Base-by-base conservation (phyloP, 2,888 invertebrate species). In the Gymnosoma rotundatum region DNA sequence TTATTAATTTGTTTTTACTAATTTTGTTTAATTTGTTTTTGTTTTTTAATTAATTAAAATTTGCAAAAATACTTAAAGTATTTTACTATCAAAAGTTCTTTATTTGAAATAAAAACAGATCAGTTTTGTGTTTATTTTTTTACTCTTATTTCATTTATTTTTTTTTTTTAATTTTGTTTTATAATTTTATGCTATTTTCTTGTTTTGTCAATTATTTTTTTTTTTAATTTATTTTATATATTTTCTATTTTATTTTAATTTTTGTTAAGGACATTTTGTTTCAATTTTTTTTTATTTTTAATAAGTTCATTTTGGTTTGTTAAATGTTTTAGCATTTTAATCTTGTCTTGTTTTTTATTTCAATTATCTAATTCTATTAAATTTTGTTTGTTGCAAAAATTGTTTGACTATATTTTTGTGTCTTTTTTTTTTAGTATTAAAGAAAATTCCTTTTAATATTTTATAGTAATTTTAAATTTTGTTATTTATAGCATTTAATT, bases 401-500 rank as follows among this genome's bases (percentile, higher is more conserved):
- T 76, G 64, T 21, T 63, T 76, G 61, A 50, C 73, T 78, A n/a
- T n/a, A 80, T 58, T 69, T 78, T 50, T n/a, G 21, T 42, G 58
- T 18, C 70, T 36, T 25, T 58, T 60, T 48, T 70, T 25, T n/a
- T 69, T 45, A 8, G 16, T 48, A n/a, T 48, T 66, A 66, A 32
- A 52, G 25, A 20, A 73, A 32, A 20, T 20, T 25, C 32, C 60
- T 36, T 67, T 45, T 52, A 25, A 18, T 14, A 52, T 42, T 48
- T 70, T 60, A 45, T 72, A 60, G 82, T 79, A 76, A 63, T 86
- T 84, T 88, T 88, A 88, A 88, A 88, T 88, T 88, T 89, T 87
- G 87, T 89, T 89, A 89, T 86, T 88, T 88, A 88, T 89, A 87
- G 87, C 87, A 86, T 80, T 83, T 72, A 66, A 75, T 12, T 42